Evolutionary conservation across 2,113 vertebrate genomes (phyloP).

Genomic region (Mixornis gularis): DNA sequence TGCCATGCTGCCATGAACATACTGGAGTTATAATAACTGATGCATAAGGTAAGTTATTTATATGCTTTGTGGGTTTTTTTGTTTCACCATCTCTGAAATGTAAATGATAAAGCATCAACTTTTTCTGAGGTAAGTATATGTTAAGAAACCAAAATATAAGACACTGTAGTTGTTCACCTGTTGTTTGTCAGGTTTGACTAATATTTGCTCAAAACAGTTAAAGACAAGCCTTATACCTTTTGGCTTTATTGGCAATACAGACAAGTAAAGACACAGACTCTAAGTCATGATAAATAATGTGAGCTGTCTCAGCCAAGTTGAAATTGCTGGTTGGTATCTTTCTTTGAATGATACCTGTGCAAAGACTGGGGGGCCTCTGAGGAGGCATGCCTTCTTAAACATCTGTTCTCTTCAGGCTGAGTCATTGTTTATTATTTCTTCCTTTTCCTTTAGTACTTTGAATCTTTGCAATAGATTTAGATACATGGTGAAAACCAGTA

Average conservation of each 20-base stretch:
- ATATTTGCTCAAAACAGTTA: background rate
- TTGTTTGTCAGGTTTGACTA: background rate
- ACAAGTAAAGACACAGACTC: background rate
- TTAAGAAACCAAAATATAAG: background rate
- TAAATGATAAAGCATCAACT: background rate
- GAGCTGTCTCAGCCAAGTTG: background rate
- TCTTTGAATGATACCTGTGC: background rate
- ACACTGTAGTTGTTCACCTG: background rate
- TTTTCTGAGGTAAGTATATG: background rate
- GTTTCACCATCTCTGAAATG: background rate
- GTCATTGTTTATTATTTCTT: background rate
- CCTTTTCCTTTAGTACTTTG: background rate
- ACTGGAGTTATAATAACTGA: background rate
- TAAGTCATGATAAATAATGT: background rate
- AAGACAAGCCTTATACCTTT: background rate
- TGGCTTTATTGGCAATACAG: background rate
- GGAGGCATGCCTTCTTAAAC: background rate
- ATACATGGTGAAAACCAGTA: background rate
- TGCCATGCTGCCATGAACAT: background rate
- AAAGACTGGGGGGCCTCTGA: background rate
- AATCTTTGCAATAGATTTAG: background rate
- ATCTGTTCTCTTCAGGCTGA: background rate
- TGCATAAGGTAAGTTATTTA: background rate
- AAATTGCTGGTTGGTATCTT: background rate
- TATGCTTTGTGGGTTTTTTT: background rate